Evolutionary conservation across 2,797 vertebrate genomes (phyloP), one percentile per base, ranked within the genome.

Genomic region (Serranus cabrilla): DNA sequence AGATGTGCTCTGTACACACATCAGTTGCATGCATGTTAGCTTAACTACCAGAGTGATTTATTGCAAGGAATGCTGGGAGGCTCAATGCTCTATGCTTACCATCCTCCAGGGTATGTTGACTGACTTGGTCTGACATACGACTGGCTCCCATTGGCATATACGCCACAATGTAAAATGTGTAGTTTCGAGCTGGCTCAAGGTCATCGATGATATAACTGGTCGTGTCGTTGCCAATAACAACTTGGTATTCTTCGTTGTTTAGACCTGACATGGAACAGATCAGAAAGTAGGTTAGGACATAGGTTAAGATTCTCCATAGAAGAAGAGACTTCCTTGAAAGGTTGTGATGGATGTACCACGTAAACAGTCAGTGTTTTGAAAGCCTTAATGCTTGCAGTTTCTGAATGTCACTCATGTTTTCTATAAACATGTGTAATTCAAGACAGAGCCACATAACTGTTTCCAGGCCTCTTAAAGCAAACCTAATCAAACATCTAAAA

Each of bases 131-230:
- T 0, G 98, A 99, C 98, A 99, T 99, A 84, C 98, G 98, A 82
- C 98, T 99, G 85, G 98, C 98, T 84, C 98, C 98, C 96, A 99
- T 94, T 17, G 98, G 98, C 98, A 99, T 99, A 81, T 99, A 99
- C 1, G 98, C 98, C 71, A 99, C 98, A 1, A 99, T 94, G 87
- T 99, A 99, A 93, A 99, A 99, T 20, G 95, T 97, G 86, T 99
- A 99, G 92, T 97, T 99, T 91, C 96, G 95, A 21, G 96, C 98
- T 8, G 98, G 94, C 75, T 99, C 97, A 74, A 99, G 92, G 90
- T 99, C 98, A 77, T 99, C 98, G 34, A 99, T 95, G 80, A 99
- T 96, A 82, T 98, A 97, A 91, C 97, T 98, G 45, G 96, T 98
- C 4, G 98, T 99, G 90, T 99, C 98, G 42, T 99, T 99, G 74